Conservation (phyloP, 2,888 invertebrate species). For the Cephus sareptanus region DNA sequence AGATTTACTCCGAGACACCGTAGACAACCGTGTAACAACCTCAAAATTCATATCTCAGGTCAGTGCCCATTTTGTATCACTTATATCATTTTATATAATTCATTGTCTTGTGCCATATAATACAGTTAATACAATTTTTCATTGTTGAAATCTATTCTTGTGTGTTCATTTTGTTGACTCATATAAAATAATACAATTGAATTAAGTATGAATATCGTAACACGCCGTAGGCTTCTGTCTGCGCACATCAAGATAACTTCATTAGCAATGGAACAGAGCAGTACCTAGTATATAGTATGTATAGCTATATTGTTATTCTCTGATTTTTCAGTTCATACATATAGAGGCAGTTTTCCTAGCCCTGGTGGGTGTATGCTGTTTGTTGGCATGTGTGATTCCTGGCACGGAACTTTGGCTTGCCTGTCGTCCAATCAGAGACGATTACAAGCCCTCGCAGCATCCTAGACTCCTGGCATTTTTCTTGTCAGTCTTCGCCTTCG, state of each 20-base stretch:
- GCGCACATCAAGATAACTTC: neutral
- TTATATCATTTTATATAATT: neutral
- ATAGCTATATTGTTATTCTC: neutral
- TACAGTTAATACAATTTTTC: too few species aligned
- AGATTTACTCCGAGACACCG: slow-evolving; percentile 62
- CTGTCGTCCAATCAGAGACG: slow-evolving; percentile 59
- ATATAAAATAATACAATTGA: neutral
- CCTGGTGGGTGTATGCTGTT: slow-evolving; percentile 72
- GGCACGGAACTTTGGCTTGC: slow-evolving; percentile 71
- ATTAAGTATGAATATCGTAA: neutral
- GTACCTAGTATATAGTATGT: neutral
- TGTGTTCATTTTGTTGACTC: neutral
- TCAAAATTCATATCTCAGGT: slow-evolving; percentile 60
- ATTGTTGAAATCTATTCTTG: neutral
- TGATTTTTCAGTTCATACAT: slow-evolving; percentile 73
- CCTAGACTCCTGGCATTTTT: slow-evolving; percentile 54
- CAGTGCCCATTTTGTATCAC: slow-evolving; percentile 24
- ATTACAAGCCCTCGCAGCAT: slow-evolving; percentile 54
- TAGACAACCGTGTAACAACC: slow-evolving; percentile 60
- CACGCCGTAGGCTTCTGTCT: neutral
- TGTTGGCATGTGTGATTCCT: slow-evolving; percentile 75
- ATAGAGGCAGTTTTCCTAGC: slow-evolving; percentile 78
- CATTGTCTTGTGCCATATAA: neutral
- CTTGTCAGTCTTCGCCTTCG: slow-evolving; percentile 51
- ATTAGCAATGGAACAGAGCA: neutral